Evolutionary conservation across 2,113 vertebrate genomes (phyloP).

Genomic region (Myotis davidii): DNA sequence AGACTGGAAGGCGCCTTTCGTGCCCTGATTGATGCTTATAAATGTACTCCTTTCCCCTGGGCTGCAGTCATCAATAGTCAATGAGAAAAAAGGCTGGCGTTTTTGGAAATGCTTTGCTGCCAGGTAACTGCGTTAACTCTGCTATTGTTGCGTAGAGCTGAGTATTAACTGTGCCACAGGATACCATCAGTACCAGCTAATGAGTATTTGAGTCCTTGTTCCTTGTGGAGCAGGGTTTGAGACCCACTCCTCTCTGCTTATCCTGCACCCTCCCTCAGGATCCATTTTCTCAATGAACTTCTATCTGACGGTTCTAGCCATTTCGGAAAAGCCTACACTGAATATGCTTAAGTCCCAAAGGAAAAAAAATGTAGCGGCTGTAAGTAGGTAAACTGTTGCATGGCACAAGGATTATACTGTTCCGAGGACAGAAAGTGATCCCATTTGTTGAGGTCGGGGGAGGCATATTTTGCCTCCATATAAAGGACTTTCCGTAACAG

Average conservation of each 20-base stretch:
- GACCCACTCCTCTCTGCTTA: conserved; percentile 48
- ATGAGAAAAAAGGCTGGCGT: conserved; percentile 47
- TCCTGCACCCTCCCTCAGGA: not conserved
- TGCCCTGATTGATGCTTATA: conserved; percentile 76
- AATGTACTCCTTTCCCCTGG: conserved; percentile 61
- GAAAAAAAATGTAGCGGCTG: not conserved
- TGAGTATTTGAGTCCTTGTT: conserved; percentile 72
- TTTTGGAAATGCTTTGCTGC: conserved; percentile 70
- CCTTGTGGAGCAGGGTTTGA: conserved; percentile 36
- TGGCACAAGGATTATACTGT: not conserved
- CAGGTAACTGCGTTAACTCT: conserved; percentile 70
- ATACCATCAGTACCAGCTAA: conserved; percentile 71
- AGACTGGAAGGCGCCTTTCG: conserved; percentile 71
- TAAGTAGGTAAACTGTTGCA: not conserved
- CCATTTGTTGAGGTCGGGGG: not conserved
- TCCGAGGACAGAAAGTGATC: not conserved
- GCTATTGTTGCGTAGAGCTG: conserved; percentile 61
- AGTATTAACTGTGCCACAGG: conserved; percentile 73
- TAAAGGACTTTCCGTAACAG: not conserved
- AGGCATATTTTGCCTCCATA: not conserved
- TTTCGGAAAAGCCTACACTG: conserved; percentile 33
- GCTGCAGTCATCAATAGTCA: conserved; percentile 79
- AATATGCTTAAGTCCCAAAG: conserved; percentile 8
- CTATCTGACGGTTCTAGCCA: not conserved
- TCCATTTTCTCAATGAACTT: conserved; percentile 23